phyloP scores from a whole-genome alignment of 1,140 invertebrate genomes.

The Pomacea maculata region DNA sequence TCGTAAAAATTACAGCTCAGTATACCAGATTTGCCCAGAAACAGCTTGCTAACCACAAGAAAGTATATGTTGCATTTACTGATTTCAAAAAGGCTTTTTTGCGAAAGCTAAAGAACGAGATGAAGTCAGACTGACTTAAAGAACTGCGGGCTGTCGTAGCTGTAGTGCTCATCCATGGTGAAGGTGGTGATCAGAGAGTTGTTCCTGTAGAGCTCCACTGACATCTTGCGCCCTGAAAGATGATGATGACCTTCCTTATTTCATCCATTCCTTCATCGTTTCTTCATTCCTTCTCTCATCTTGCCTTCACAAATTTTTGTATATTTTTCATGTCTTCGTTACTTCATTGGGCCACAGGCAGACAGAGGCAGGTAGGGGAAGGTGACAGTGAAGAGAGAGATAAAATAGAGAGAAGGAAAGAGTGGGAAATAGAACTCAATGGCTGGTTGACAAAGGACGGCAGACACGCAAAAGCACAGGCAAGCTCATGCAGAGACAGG shows the following conservation, averaged over 20 bases:
- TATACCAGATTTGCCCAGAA: neutral
- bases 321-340: too few relatives aligned
- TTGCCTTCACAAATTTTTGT: too few relatives aligned
- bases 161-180: slow-evolving; percentile 28
- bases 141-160: slow-evolving; percentile 28
- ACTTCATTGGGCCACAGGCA: too few relatives aligned
- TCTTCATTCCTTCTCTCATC: slow-evolving; percentile 1
- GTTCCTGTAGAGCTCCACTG: slow-evolving; percentile 28
- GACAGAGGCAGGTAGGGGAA: too few relatives aligned
- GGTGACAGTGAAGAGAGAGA: too few relatives aligned
- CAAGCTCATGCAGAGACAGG: too few relatives aligned
- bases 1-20: neutral
- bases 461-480: too few relatives aligned
- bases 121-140: neutral
- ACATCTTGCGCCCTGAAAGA: slow-evolving; percentile 5
- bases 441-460: too few relatives aligned
- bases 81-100: neutral
- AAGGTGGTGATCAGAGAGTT: slow-evolving; percentile 21
- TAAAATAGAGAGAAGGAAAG: too few relatives aligned
- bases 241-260: too few relatives aligned
- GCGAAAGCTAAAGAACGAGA: neutral
- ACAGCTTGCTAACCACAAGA: neutral
- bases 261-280: too few relatives aligned
- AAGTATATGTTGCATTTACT: neutral
- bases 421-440: too few relatives aligned